Base-by-base conservation (phyloP, 2,888 invertebrate species). In the Marasmarcha lunaedactyla region DNA sequence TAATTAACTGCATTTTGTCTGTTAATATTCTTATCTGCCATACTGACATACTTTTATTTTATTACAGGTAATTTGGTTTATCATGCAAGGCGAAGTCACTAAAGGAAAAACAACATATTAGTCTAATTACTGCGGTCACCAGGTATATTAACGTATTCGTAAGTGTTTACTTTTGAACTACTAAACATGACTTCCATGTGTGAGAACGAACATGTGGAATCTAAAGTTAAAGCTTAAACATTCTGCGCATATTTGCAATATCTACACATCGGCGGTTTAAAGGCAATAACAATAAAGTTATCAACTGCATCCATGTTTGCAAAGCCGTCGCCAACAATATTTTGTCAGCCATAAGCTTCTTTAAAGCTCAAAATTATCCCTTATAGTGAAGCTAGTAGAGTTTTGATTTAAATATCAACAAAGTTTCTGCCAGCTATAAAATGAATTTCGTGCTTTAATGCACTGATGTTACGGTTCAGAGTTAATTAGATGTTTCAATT, bases 201-300 rank as follows among this genome's bases (percentile, higher is more conserved):
- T 20, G 20, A 7, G 7, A 20, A 20, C 20, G 2, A 30, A 11
- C 30, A 30, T 30, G 30, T 30, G 30, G 6, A 25, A 25, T 25
- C 5, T 9, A 6, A n/a, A 25, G 4, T 30, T 30, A 11, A 11
- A 30, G 30, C 30, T 30, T 30, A 30, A 30, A 30, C 30, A 30
- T 30, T 30, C 10, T 30, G 30, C 11, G 30, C 30, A 30, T 44
- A 44, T 49, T 45, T 41, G 39, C 46, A 45, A 9, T 30, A 9
- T 11, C n/a, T 30, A 30, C 11, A 30, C 11, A n/a, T 9, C n/a
- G 30, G 9, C 11, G 9, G 46, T 49, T 57, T 53, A 46, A 59
- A 52, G 39, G 46, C 54, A 56, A 64, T 63, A 63, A 63, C 57
- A 63, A 63, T 68, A 66, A 68, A 68, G 55, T 60, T 65, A 65